Evolutionary conservation across 2,113 vertebrate species (phyloP).

Genomic region (Ochotona princeps): DNA sequence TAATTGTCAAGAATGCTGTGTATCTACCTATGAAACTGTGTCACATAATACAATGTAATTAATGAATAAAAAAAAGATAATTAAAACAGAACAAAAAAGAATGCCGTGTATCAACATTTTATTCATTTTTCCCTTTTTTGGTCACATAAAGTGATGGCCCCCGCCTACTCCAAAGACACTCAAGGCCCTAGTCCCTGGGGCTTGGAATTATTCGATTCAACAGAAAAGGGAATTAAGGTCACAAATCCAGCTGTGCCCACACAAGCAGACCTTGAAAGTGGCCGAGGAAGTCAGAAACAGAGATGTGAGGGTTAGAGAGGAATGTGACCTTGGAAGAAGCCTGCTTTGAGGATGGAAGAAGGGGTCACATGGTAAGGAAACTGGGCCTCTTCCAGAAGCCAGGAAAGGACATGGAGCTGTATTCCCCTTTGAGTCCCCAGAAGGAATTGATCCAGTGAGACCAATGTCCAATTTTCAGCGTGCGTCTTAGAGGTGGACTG

Average conservation of each 20-base stretch:
- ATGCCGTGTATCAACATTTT: too few species aligned
- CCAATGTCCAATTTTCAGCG: not conserved
- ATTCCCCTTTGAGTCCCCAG: not conserved
- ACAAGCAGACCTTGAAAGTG: not conserved
- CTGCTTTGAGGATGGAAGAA: not conserved
- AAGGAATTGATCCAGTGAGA: not conserved
- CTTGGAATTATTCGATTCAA: not conserved
- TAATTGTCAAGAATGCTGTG: not conserved
- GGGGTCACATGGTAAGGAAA: fast-evolving
- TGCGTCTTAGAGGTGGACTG: not conserved
- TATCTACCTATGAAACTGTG: too few species aligned
- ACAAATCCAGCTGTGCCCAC: too few species aligned
- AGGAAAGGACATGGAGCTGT: not conserved
- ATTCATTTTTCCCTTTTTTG: too few species aligned
- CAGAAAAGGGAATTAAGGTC: not conserved
- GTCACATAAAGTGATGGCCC: not conserved
- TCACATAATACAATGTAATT: too few species aligned
- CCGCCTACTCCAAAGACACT: not conserved
- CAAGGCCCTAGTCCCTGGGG: not conserved
- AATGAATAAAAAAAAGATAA: too few species aligned
- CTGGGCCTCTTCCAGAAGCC: not conserved
- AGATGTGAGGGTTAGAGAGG: not conserved
- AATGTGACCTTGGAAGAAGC: not conserved
- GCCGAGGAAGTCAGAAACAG: too few species aligned
- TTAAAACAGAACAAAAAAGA: too few species aligned